Conservation (phyloP, 1,140 invertebrate species). For the Prorops nasuta region DNA sequence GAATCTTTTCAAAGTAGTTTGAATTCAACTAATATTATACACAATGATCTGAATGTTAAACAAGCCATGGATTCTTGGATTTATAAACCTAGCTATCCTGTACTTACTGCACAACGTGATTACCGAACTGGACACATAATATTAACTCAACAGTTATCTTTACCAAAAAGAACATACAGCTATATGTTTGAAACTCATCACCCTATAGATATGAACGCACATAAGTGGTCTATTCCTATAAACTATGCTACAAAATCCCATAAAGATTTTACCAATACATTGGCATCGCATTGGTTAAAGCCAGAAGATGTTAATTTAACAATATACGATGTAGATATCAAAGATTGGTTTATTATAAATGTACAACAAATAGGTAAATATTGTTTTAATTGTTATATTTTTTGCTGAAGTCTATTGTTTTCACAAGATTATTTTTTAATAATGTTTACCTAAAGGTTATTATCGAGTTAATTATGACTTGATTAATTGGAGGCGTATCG, state of each 20-base stretch:
- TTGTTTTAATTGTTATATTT: too few species aligned
- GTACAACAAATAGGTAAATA: slow-evolving; percentile 55
- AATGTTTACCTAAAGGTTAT: slow-evolving; percentile 51
- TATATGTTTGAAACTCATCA: too few species aligned
- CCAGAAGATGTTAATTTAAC: slow-evolving; percentile 30
- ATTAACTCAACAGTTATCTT: too few species aligned
- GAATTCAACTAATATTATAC: slow-evolving; percentile 36
- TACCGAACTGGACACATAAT: slow-evolving; percentile 48
- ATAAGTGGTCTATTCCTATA: slow-evolving; percentile 39
- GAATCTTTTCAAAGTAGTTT: slow-evolving; percentile 61
- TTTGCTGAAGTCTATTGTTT: too few species aligned
- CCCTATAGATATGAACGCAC: too few species aligned
- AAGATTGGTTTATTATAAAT: slow-evolving; percentile 59
- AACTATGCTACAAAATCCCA: slow-evolving; percentile 49
- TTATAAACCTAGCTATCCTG: slow-evolving; percentile 66
- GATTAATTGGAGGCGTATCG: slow-evolving; percentile 60
- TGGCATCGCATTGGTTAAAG: slow-evolving; percentile 46
- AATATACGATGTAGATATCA: slow-evolving; percentile 40
- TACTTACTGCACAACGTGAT: slow-evolving; percentile 60
- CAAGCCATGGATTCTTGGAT: slow-evolving; percentile 69
- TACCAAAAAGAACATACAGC: too few species aligned
- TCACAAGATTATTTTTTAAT: too few species aligned
- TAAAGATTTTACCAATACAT: slow-evolving; percentile 47
- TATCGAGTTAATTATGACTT: slow-evolving; percentile 65
- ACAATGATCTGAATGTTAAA: slow-evolving; percentile 42